These are phyloP conservation scores for Stegana nigrithorax DNA, from an alignment of 2,888 invertebrate genomes.

Conservation along the genomic window DNA sequence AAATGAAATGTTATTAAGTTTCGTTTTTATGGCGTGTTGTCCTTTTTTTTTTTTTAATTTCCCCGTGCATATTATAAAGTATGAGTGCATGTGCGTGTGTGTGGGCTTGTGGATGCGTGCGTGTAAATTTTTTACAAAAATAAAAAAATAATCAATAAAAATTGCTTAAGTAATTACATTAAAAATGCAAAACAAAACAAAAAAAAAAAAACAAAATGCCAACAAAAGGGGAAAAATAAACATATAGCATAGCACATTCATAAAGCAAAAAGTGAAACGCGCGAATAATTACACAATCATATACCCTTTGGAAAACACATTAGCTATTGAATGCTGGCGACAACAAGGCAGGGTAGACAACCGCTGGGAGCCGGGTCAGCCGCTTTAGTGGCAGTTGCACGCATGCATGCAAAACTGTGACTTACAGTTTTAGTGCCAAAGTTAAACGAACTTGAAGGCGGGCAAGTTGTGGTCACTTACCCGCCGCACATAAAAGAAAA, in stretches of 20 bases:
- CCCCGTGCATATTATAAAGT: neutral
- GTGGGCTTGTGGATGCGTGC: neutral
- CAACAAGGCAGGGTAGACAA: no score
- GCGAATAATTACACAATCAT: neutral
- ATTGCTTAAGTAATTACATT: slow-evolving; percentile 41
- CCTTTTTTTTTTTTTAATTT: neutral
- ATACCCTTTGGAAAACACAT: neutral
- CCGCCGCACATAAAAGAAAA: neutral
- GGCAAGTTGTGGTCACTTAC: neutral
- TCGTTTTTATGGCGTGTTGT: neutral
- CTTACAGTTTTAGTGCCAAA: slow-evolving; percentile 24
- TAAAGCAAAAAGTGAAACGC: neutral
- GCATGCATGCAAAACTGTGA: no score
- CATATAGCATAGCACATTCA: no score
- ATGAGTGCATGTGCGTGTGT: neutral
- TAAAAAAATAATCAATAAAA: slow-evolving; percentile 39
- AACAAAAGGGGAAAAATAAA: no score
- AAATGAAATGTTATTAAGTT: neutral
- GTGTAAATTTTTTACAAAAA: neutral
- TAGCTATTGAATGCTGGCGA: neutral
- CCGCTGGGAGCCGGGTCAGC: no score
- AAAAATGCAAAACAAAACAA: slow-evolving; percentile 32
- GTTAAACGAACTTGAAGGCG: slow-evolving; percentile 19
- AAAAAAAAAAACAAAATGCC: slow-evolving; percentile 5
- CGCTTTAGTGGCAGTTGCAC: neutral